Evolutionary conservation across 2,888 invertebrate genomes (phyloP).

Genomic region (Baronia brevicornis): DNA sequence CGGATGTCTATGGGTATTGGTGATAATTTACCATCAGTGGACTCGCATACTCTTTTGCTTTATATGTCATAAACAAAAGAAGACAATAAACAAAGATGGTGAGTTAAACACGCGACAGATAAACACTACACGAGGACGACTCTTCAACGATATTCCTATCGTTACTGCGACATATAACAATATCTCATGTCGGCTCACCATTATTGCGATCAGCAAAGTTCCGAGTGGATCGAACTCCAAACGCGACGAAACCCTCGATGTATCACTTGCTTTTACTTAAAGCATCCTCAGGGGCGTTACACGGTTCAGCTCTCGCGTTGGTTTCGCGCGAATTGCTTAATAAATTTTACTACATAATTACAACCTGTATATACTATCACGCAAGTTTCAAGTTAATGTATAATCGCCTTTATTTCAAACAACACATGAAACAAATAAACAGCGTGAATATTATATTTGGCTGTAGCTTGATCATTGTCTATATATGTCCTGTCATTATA

Average conservation of each 20-base stretch:
- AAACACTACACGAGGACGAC: no score
- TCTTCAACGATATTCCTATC: no score
- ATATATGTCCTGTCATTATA: slow-evolving; percentile 55
- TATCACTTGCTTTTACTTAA: slow-evolving; percentile 66
- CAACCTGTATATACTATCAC: slow-evolving; percentile 10
- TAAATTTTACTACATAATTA: slow-evolving; percentile 34
- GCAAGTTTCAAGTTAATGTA: slow-evolving; percentile 1
- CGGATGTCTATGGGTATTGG: no score
- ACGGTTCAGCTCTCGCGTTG: slow-evolving; percentile 45
- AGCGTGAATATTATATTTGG: neutral
- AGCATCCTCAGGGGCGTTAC: slow-evolving; percentile 58
- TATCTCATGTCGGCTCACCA: no score
- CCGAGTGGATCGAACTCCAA: slow-evolving; percentile 32
- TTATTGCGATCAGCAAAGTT: no score
- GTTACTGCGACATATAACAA: no score
- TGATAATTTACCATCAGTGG: no score
- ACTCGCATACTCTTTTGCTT: no score
- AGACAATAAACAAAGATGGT: no score
- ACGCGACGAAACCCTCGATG: slow-evolving; percentile 59
- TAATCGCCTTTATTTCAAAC: slow-evolving; percentile 2
- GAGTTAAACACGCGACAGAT: no score
- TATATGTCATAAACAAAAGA: no score
- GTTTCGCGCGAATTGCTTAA: slow-evolving; percentile 40
- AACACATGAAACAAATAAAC: slow-evolving; percentile 1
- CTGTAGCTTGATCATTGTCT: slow-evolving; percentile 16